Percentiles rank a stretch among this genome's conserved stretches.
These are phyloP conservation scores for Phasianus colchicus DNA, from an alignment of 2,113 vertebrate species.

Conservation along the genomic window DNA sequence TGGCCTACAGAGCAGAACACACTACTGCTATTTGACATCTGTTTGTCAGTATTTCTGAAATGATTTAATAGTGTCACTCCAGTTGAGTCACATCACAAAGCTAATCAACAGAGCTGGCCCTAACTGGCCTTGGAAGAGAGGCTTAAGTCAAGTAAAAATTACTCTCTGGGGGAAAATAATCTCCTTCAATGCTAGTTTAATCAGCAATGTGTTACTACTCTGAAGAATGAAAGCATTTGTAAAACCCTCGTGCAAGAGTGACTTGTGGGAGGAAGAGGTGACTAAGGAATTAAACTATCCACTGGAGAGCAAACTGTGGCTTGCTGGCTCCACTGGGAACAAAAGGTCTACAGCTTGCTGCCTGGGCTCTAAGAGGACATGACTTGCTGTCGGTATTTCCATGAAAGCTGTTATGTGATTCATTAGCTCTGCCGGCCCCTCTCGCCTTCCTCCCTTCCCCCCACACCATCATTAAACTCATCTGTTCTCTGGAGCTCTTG, in stretches of 20 bases:
- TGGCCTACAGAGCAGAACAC: background rate
- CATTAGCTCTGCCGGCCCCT: conserved; percentile 57
- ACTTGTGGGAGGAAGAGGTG: conserved; percentile 55
- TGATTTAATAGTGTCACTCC: background rate
- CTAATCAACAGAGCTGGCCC: conserved; percentile 17
- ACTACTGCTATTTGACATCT: background rate
- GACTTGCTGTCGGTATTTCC: conserved; percentile 60
- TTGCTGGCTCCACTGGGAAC: conserved; percentile 55
- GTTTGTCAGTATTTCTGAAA: conserved; percentile 1
- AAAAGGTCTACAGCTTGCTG: conserved; percentile 27
- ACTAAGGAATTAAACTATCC: conserved; percentile 63
- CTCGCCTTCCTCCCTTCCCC: conserved; percentile 52
- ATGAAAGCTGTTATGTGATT: conserved; percentile 61
- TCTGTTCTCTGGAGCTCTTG: conserved; percentile 45
- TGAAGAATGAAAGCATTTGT: conserved; percentile 41
- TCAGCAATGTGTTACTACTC: conserved; percentile 1
- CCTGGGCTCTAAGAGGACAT: conserved; percentile 39
- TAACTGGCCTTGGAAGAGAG: conserved; percentile 30
- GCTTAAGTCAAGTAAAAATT: conserved; percentile 5
- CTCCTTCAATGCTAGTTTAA: conserved; percentile 39
- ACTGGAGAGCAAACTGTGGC: conserved; percentile 52
- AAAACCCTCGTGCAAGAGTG: conserved; percentile 27
- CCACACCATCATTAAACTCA: conserved; percentile 64
- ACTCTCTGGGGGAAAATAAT: conserved; percentile 43
- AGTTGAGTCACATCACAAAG: conserved; percentile 19